Base-by-base conservation (phyloP, 2,797 vertebrate genomes). In the Sebastes steindachneri region DNA sequence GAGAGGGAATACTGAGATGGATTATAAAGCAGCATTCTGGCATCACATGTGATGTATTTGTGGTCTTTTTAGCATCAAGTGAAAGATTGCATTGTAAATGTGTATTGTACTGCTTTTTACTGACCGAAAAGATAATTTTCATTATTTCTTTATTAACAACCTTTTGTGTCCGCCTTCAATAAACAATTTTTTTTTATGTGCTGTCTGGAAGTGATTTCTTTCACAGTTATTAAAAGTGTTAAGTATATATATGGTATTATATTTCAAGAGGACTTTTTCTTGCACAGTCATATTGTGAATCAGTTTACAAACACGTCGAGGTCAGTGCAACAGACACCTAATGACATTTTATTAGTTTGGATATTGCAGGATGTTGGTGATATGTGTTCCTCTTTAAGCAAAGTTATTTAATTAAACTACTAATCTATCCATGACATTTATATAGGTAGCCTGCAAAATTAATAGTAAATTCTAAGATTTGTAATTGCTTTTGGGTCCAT, bases 141-240 rank as follows among this genome's bases (percentile, higher is more conserved):
- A 93, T 94, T 83, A 74, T 94, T 94, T 94, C 92, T 94, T 89
- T 83, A 89, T 81, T 92, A 94, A 92, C 88, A 86, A 85, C 71
- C 65, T 74, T 80, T 83, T 87, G 66, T 88, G 64, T 88, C 65
- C 11, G 51, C 84, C 73, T 89, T 77, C 72, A 94, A 91, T 92
- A 93, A 93, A 94, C 28, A 45, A 37, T 41, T 65, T 21, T 41
- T 65, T 86, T 90, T 84, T 71, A 90, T 79, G 21, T 45, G 45
- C 14, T 31, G 66, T 19, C 31, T 64, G 37, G 14, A 7, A 68
- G 60, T 25, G n/a, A 81, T 48, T 82, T 74, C 6, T 84, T 79
- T 77, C 9, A 55, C 15, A 10, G 6, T 73, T 31, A 73, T 85
- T 60, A 77, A 68, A 69, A 75, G 11, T 70, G 54, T 70, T 29